Evolutionary conservation across 2,113 vertebrate species (phyloP).

Genomic region (Nothocercus nigrocapillus): DNA sequence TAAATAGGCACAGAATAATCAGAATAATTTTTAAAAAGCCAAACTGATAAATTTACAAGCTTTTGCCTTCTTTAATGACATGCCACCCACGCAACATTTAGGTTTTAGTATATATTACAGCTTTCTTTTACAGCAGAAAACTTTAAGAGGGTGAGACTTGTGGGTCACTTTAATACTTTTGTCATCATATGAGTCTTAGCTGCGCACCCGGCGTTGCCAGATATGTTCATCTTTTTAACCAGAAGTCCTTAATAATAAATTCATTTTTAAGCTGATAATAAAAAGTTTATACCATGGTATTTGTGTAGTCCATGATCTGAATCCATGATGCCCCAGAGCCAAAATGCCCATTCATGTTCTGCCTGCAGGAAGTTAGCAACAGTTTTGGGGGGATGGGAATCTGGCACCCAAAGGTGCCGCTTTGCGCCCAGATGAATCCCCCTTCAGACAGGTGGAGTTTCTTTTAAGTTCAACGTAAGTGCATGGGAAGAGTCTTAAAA

Average conservation of each 20-base stretch:
- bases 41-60: slow-evolving; percentile 91
- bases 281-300: slow-evolving; percentile 79
- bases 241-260: slow-evolving; percentile 75
- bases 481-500: slow-evolving; percentile 83
- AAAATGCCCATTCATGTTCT: slow-evolving; percentile 75
- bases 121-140: slow-evolving; percentile 85
- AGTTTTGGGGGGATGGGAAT: slow-evolving; percentile 18
- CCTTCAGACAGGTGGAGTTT: slow-evolving; percentile 37
- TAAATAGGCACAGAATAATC: slow-evolving; percentile 95
- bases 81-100: slow-evolving; percentile 86
- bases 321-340: slow-evolving; percentile 78
- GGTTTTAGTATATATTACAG: slow-evolving; percentile 87
- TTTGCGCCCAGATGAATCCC: slow-evolving; percentile 55
- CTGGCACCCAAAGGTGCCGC: slow-evolving; percentile 51
- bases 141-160: slow-evolving; percentile 77
- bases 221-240: slow-evolving; percentile 43
- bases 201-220: slow-evolving; percentile 65
- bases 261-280: slow-evolving; percentile 76
- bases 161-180: slow-evolving; percentile 71
- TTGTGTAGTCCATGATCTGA: slow-evolving; percentile 76
- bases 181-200: slow-evolving; percentile 62
- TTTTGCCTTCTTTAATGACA: slow-evolving; percentile 88
- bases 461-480: slow-evolving; percentile 69
- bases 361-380: slow-evolving; percentile 75
- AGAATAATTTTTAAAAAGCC: slow-evolving; percentile 87